These are phyloP conservation scores for Paracentrotus lividus DNA, from an alignment of 53 echinoderm and acorn worm species.

Conservation along the genomic window DNA sequence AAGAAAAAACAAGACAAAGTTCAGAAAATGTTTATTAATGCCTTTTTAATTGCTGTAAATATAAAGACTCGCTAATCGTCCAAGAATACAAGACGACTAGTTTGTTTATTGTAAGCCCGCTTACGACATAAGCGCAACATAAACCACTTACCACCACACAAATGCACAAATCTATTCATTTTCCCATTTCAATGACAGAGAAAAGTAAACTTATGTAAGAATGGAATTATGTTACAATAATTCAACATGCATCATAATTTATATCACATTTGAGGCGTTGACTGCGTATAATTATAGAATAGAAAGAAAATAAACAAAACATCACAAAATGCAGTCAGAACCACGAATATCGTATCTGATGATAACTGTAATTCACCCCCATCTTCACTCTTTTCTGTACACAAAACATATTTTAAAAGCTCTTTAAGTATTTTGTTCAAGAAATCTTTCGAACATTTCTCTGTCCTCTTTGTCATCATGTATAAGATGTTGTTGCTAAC, in stretches of 20 bases:
- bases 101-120: conserved; percentile 49
- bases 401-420: not conserved
- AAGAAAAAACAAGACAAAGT: not conserved
- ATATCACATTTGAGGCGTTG: not conserved
- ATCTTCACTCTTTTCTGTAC: too few relatives aligned
- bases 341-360: not conserved
- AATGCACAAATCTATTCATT: not conserved
- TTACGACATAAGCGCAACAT: conserved; percentile 3
- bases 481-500: not conserved
- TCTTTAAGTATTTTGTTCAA: not conserved
- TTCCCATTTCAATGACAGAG: not conserved
- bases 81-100: conserved; percentile 35
- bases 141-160: not conserved
- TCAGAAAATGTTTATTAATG: not conserved
- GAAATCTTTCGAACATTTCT: not conserved
- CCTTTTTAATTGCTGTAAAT: conserved; percentile 38
- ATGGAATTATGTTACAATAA: not conserved
- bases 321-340: not conserved
- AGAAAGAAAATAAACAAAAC: not conserved
- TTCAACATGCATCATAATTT: conserved; percentile 39
- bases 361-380: too few relatives aligned
- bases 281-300: not conserved
- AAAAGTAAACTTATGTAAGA: not conserved
- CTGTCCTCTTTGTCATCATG: not conserved
- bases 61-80: conserved; percentile 30